phyloP scores from a whole-genome alignment of 2,888 invertebrate genomes.

The Tridacna gigas region DNA sequence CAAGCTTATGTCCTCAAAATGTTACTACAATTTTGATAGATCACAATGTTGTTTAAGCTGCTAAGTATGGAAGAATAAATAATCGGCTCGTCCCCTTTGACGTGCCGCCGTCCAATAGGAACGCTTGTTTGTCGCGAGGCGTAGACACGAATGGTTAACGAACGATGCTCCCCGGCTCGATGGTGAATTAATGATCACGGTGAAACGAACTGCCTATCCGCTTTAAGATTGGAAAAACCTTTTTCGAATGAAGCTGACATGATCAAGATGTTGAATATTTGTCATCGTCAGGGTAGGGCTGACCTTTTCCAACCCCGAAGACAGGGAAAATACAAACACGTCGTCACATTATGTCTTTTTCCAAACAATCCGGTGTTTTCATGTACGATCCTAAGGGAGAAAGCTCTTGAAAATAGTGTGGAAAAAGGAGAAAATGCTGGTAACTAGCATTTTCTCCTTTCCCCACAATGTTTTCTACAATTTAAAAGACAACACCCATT shows the following conservation, averaged over 20 bases:
- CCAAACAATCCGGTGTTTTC: background rate
- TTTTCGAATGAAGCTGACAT: slow-evolving; percentile 25
- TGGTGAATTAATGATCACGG: slow-evolving; percentile 52
- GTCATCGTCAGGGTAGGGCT: background rate
- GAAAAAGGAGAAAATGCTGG: slow-evolving; percentile 9
- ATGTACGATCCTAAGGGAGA: background rate
- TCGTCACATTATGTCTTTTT: background rate
- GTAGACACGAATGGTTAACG: slow-evolving; percentile 41
- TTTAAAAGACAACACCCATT: background rate
- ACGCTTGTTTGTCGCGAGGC: slow-evolving; percentile 3
- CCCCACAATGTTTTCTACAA: background rate
- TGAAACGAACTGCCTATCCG: slow-evolving; percentile 23
- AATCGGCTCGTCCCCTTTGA: slow-evolving; percentile 59
- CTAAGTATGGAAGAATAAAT: slow-evolving; percentile 65
- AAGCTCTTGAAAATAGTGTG: background rate
- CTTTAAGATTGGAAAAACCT: slow-evolving; percentile 11
- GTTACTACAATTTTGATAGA: slow-evolving; percentile 71
- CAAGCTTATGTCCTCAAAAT: slow-evolving; percentile 74
- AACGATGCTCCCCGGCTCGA: slow-evolving; percentile 41
- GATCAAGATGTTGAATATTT: slow-evolving; percentile 1
- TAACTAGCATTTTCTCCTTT: background rate
- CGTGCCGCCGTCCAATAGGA: slow-evolving; percentile 53
- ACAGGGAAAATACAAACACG: too few relatives aligned
- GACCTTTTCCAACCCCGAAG: too few relatives aligned
- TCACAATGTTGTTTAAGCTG: slow-evolving; percentile 61